phyloP scores from a whole-genome alignment of 2,113 vertebrate species.

The Cyphomyrus plagiostoma region DNA sequence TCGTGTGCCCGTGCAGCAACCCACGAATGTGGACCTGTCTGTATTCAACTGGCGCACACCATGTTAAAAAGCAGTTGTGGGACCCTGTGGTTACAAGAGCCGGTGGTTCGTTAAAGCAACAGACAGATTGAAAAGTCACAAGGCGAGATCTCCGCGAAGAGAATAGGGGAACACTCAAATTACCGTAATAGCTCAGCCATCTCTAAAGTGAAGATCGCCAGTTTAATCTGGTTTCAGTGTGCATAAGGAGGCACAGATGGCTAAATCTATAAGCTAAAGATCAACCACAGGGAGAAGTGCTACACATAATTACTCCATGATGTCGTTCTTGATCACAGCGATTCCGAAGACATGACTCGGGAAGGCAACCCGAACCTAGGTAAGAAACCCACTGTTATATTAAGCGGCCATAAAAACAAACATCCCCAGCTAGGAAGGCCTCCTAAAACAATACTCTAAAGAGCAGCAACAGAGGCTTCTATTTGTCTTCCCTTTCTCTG shows the following conservation, averaged over 20 bases:
- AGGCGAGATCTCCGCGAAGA: neutral
- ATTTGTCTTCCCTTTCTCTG: neutral
- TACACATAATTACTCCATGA: neutral
- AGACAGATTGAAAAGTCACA: neutral
- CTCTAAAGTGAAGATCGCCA: neutral
- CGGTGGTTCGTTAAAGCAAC: neutral
- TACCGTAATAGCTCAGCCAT: neutral
- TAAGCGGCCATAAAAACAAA: neutral
- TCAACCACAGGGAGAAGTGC: neutral
- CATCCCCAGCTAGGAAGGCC: no score
- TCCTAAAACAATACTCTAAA: neutral
- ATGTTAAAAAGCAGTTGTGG: constrained; percentile 21
- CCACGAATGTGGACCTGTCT: constrained; percentile 33
- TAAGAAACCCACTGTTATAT: neutral
- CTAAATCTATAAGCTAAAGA: constrained; percentile 10
- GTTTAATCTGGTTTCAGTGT: constrained; percentile 1
- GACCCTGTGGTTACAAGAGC: neutral
- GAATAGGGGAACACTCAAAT: constrained; percentile 7
- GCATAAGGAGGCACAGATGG: constrained; percentile 2
- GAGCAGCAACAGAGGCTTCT: neutral
- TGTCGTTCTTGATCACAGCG: neutral
- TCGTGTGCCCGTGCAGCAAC: constrained; percentile 29
- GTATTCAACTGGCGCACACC: constrained; percentile 21
- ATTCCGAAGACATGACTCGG: neutral
- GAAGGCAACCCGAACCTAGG: neutral